Conservation (phyloP, 2,797 vertebrate genomes). For the Squalus acanthias region DNA sequence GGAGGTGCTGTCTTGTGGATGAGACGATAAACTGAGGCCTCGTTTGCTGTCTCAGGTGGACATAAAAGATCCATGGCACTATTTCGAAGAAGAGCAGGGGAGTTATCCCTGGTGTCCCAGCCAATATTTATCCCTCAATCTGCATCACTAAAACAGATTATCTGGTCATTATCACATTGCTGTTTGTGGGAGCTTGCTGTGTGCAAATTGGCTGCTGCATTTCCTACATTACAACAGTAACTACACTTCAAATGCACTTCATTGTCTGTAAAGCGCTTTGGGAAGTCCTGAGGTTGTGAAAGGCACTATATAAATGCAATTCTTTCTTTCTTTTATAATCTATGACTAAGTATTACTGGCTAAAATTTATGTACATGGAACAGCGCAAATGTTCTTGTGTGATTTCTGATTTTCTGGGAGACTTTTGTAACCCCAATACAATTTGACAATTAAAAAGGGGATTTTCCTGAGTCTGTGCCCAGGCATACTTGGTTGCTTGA, state of each 20-base stretch:
- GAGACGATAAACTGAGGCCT: too few species aligned
- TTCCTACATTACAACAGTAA: background rate
- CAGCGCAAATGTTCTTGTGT: background rate
- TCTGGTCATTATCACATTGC: background rate
- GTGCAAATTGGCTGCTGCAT: background rate
- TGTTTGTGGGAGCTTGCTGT: background rate
- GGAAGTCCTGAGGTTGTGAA: background rate
- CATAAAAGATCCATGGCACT: background rate
- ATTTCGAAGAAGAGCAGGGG: background rate
- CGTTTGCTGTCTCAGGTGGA: background rate
- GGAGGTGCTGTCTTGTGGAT: too few species aligned
- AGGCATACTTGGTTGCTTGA: background rate
- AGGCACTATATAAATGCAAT: too few species aligned
- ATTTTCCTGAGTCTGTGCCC: background rate
- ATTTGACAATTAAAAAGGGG: background rate
- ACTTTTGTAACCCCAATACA: background rate
- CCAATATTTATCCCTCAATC: background rate
- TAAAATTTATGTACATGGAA: background rate
- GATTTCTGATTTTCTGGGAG: background rate
- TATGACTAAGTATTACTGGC: background rate
- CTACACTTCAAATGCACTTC: background rate
- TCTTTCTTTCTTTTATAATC: too few species aligned
- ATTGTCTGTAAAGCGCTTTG: background rate
- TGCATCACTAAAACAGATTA: background rate
- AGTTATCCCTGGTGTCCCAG: background rate